These are phyloP conservation scores for Vireo griseus DNA, from an alignment of 2,797 vertebrate genomes.

Conservation along the genomic window DNA sequence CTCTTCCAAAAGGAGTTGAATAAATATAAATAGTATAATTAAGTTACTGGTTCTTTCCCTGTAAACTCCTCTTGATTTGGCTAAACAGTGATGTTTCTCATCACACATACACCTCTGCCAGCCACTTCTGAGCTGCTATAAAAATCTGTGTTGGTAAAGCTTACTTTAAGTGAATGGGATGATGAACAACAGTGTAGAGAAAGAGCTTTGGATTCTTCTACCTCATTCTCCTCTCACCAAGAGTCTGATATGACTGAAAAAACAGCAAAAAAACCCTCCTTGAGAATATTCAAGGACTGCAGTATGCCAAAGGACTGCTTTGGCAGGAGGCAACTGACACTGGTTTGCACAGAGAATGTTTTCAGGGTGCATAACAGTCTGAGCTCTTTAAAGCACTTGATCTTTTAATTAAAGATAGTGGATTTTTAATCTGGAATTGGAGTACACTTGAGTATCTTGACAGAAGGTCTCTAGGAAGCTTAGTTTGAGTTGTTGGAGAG, in stretches of 20 bases:
- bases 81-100: background rate
- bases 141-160: background rate
- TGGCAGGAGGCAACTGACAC: background rate
- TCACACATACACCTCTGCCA: background rate
- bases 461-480: background rate
- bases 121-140: background rate
- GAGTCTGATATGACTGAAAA: background rate
- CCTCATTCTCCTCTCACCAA: background rate
- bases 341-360: background rate
- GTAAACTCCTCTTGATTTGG: background rate
- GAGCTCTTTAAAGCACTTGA: background rate
- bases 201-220: background rate
- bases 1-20: background rate
- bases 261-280: accelerated
- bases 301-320: background rate
- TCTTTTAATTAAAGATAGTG: background rate
- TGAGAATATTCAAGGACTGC: background rate
- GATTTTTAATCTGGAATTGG: background rate
- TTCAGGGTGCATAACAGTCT: background rate
- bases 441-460: background rate
- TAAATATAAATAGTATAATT: background rate
- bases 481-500: background rate
- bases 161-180: background rate
- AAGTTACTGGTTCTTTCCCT: background rate
- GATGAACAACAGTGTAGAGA: background rate